These are phyloP conservation scores for Nemoura dubitans DNA, from an alignment of 2,888 invertebrate genomes.

Conservation along the genomic window DNA sequence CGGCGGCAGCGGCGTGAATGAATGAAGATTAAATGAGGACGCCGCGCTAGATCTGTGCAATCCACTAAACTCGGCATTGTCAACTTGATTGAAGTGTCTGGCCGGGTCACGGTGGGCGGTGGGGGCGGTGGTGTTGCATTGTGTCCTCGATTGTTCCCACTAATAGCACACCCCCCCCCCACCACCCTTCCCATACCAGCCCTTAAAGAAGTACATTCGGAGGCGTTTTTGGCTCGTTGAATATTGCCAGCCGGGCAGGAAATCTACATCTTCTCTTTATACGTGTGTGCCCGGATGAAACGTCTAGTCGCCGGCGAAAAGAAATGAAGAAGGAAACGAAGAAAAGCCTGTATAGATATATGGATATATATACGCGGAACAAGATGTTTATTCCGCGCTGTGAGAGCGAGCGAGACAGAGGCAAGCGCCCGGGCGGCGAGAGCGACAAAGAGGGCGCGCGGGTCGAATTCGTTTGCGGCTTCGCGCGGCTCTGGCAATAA, in stretches of 20 bases:
- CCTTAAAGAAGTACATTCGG: background rate
- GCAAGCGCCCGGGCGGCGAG: background rate
- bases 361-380: too few relatives aligned
- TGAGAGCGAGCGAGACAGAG: background rate
- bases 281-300: background rate
- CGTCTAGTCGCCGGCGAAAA: background rate
- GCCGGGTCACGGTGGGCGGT: background rate
- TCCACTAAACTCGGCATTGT: background rate
- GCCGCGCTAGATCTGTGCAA: background rate
- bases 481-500: slow-evolving; percentile 48
- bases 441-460: slow-evolving; percentile 40
- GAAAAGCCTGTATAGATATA: slow-evolving; percentile 18
- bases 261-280: background rate
- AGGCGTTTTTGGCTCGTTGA: background rate
- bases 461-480: slow-evolving; percentile 48
- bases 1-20: background rate
- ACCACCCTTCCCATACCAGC: too few relatives aligned
- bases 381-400: slow-evolving; percentile 45
- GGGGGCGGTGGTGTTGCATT: background rate
- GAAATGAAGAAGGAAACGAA: background rate
- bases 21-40: background rate
- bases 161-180: too few relatives aligned
- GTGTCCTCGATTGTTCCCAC: slow-evolving; percentile 16
- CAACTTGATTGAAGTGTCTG: slow-evolving; percentile 30
- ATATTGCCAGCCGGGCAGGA: background rate